Conservation (phyloP, 2,888 invertebrate species). For the Stratiomys singularior region DNA sequence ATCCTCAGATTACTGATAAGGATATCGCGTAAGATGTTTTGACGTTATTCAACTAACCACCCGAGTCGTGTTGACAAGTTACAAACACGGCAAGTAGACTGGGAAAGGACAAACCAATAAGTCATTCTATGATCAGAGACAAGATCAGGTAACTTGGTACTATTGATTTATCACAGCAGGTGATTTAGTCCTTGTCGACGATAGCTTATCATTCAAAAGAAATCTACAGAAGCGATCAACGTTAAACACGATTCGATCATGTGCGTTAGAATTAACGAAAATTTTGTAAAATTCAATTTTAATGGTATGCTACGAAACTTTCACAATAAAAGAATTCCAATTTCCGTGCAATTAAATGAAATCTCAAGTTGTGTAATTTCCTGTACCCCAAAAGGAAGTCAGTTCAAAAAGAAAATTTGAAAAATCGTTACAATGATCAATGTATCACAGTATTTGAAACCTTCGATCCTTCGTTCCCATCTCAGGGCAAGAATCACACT, state of each 20-base stretch:
- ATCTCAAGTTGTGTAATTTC: constrained; percentile 4
- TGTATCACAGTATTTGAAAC: too few species aligned
- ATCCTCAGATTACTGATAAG: constrained; percentile 4
- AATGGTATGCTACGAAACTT: too few species aligned
- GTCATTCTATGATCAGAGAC: constrained; percentile 10
- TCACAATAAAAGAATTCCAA: neutral
- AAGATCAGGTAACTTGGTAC: constrained; percentile 5
- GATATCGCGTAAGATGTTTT: neutral
- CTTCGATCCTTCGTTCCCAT: neutral
- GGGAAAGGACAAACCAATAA: constrained; percentile 28
- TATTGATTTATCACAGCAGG: constrained; percentile 48
- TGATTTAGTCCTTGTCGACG: constrained; percentile 48
- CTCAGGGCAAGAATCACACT: neutral
- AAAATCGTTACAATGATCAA: neutral
- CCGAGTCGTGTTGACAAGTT: constrained; percentile 27
- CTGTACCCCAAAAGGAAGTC: constrained; percentile 1
- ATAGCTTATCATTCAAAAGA: constrained; percentile 2
- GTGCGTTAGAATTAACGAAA: neutral
- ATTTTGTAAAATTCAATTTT: neutral
- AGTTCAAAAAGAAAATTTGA: neutral
- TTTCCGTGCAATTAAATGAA: neutral
- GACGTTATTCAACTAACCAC: constrained; percentile 4
- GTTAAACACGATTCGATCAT: neutral
- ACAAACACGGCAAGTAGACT: neutral
- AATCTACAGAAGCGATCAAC: constrained; percentile 32